phyloP scores from a whole-genome alignment of 1,140 invertebrate species.

The Brachionus angularis region DNA sequence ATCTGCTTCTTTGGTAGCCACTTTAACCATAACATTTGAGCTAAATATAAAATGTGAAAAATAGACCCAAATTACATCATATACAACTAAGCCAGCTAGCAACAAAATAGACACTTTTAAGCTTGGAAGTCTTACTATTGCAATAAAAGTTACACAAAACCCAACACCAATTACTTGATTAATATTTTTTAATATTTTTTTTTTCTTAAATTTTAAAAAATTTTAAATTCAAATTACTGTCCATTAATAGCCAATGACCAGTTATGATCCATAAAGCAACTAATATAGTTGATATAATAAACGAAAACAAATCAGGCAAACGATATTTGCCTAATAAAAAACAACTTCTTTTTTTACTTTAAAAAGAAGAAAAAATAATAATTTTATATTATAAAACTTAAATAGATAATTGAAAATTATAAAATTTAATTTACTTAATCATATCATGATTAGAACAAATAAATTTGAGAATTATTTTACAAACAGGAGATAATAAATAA shows the following conservation, averaged over 20 bases:
- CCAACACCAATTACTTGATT: constrained; percentile 86
- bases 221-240: constrained; percentile 71
- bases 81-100: constrained; percentile 85
- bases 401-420: background rate
- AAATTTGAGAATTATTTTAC: constrained; percentile 76
- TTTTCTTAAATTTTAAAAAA: too few species aligned
- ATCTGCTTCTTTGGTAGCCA: constrained; percentile 82
- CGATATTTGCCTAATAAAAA: constrained; percentile 71
- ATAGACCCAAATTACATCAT: constrained; percentile 96
- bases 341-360: constrained; percentile 33
- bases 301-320: constrained; percentile 84
- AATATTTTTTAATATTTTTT: background rate
- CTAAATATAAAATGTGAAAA: constrained; percentile 97
- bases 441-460: constrained; percentile 73
- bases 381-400: constrained; percentile 62
- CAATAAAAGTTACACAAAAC: constrained; percentile 92
- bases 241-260: constrained; percentile 95
- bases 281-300: constrained; percentile 82
- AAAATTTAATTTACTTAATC: constrained; percentile 51
- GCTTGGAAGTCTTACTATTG: constrained; percentile 87
- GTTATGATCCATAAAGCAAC: constrained; percentile 94
- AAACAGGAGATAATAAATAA: constrained; percentile 89
- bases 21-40: constrained; percentile 96
- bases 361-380: constrained; percentile 74
- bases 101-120: constrained; percentile 91